Conservation (phyloP, 30 jellyfish, hydroid and myxozoan genomes). For the Aurelia sp. region DNA sequence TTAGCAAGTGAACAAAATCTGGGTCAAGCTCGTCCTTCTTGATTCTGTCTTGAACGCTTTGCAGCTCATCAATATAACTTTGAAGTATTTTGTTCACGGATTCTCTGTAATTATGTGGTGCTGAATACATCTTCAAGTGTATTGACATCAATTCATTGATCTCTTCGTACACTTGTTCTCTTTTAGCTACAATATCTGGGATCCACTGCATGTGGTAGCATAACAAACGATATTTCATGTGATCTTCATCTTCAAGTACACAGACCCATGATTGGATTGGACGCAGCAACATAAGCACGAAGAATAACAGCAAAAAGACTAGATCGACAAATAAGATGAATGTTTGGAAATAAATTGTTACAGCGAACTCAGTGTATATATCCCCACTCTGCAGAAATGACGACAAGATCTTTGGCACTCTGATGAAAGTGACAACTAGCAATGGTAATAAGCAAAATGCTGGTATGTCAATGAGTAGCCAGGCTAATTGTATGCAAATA, state of each 20-base stretch:
- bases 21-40: slow-evolving; percentile 74
- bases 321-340: slow-evolving; percentile 71
- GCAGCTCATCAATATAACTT: slow-evolving; percentile 20
- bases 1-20: slow-evolving; percentile 40
- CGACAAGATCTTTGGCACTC: slow-evolving; percentile 72
- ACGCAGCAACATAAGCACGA: slow-evolving; percentile 73
- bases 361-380: slow-evolving; percentile 82
- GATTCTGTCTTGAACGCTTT: slow-evolving; percentile 30
- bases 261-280: slow-evolving; percentile 85
- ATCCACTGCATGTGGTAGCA: slow-evolving; percentile 80
- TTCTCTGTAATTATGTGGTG: background rate
- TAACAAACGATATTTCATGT: slow-evolving; percentile 73
- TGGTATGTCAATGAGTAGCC: slow-evolving; percentile 78
- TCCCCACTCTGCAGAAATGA: slow-evolving; percentile 76
- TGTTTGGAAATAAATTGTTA: slow-evolving; percentile 77
- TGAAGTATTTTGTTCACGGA: slow-evolving; percentile 1
- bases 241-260: slow-evolving; percentile 95
- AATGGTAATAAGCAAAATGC: slow-evolving; percentile 66
- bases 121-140: slow-evolving; percentile 40
- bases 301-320: slow-evolving; percentile 52
- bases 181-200: slow-evolving; percentile 71
- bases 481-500: slow-evolving; percentile 59
- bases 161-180: slow-evolving; percentile 33
- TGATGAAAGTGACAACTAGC: slow-evolving; percentile 57
- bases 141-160: slow-evolving; percentile 58